A percentile compares a stretch with the other conserved stretches of the same genome.
Evolutionary conservation across 2,113 vertebrate species (phyloP).

Genomic region (Tor tambroides): DNA sequence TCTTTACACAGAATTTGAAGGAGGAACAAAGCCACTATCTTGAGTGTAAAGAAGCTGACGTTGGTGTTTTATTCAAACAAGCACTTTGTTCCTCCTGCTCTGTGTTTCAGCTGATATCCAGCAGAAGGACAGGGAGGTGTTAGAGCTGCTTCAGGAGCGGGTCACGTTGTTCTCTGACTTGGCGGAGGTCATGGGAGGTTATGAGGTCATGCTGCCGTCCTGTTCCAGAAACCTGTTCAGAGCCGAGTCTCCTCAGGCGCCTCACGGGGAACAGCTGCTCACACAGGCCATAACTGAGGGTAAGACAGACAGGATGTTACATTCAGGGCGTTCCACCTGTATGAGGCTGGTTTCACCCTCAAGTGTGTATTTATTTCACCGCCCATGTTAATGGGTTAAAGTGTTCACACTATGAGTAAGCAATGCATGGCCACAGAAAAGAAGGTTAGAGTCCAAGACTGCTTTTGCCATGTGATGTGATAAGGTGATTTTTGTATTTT

Average conservation of each 20-base stretch:
- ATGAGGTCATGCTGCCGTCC: conserved; percentile 69
- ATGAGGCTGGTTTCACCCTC: neutral
- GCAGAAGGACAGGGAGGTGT: conserved; percentile 84
- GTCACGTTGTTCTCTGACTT: conserved; percentile 86
- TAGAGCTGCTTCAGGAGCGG: conserved; percentile 86
- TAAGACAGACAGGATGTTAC: conserved; percentile 56
- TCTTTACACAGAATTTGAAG: neutral
- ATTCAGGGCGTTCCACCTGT: neutral
- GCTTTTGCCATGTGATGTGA: neutral
- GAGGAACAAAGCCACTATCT: neutral
- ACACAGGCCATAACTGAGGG: conserved; percentile 86
- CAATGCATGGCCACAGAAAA: neutral
- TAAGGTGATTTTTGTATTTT: neutral
- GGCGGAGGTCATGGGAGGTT: conserved; percentile 77
- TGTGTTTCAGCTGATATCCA: conserved; percentile 81
- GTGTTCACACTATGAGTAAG: neutral
- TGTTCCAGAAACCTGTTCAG: conserved; percentile 81
- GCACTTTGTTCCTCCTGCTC: neutral
- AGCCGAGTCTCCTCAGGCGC: conserved; percentile 78
- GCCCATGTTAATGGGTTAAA: neutral
- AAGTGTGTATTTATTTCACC: neutral
- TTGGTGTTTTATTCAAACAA: neutral
- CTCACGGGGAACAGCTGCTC: conserved; percentile 81
- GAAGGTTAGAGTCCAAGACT: neutral
- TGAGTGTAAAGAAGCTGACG: neutral